Evolutionary conservation across 23 tunicate species (phyloP).

Genomic region (Botrylloides violaceus): DNA sequence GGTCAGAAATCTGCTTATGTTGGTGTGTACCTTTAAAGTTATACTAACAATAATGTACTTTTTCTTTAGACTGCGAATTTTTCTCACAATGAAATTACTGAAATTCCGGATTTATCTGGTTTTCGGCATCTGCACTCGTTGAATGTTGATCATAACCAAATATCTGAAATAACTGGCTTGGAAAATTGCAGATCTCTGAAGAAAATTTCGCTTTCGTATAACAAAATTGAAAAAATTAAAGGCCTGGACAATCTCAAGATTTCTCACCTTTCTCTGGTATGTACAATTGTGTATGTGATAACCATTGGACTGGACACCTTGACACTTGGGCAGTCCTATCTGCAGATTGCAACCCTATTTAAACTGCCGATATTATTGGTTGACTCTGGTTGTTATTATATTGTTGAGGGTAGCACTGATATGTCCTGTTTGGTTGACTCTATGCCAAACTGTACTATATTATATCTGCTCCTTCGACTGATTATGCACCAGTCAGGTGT

Average conservation of each 20-base stretch:
- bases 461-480: too few species aligned
- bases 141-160: slow-evolving; percentile 50
- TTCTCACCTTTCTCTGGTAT: slow-evolving; percentile 28
- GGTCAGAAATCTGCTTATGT: too few species aligned
- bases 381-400: neutral
- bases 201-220: slow-evolving; percentile 36
- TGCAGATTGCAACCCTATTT: neutral
- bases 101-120: slow-evolving; percentile 41
- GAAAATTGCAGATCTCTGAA: slow-evolving; percentile 42
- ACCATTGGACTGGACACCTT: too few species aligned
- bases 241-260: slow-evolving; percentile 51
- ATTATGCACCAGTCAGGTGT: too few species aligned
- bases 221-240: slow-evolving; percentile 42
- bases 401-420: too few species aligned
- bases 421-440: too few species aligned
- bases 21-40: too few species aligned
- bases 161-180: slow-evolving; percentile 44
- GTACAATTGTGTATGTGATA: too few species aligned
- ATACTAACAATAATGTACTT: slow-evolving; percentile 1
- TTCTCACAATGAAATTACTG: slow-evolving; percentile 56
- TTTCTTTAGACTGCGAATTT: slow-evolving; percentile 41
- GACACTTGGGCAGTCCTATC: neutral
- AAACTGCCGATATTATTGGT: neutral
- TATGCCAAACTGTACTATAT: too few species aligned
- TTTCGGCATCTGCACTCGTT: slow-evolving; percentile 23